Conservation (phyloP, 2,888 invertebrate genomes). For the Tryphoninae sp. region DNA sequence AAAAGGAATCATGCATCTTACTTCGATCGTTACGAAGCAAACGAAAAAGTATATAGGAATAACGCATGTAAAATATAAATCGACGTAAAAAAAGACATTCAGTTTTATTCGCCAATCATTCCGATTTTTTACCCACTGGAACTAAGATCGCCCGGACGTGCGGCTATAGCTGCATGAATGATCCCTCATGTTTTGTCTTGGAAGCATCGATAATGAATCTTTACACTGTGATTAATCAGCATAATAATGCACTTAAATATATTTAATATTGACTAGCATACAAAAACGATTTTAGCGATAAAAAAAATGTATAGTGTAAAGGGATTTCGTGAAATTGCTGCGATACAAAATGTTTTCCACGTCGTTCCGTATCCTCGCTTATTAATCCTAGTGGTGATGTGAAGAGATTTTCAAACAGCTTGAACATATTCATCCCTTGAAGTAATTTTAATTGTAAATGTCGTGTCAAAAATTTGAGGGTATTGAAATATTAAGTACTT, state of each 20-base stretch:
- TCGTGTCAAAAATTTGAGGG: conserved; percentile 19
- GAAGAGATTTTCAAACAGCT: conserved; percentile 5
- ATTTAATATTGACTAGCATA: conserved; percentile 71
- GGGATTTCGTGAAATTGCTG: neutral
- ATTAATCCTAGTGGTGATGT: neutral
- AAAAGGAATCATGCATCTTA: conserved; percentile 15
- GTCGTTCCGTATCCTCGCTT: conserved; percentile 2
- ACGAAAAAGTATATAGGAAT: conserved; percentile 41
- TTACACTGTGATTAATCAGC: conserved; percentile 3
- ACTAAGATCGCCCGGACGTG: neutral
- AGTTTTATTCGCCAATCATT: neutral
- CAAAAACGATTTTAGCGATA: conserved; percentile 23
- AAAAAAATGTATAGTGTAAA: conserved; percentile 22
- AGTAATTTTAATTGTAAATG: neutral
- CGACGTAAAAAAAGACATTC: conserved; percentile 21
- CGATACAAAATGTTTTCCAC: conserved; percentile 43
- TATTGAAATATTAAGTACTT: conserved; percentile 19
- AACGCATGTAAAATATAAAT: conserved; percentile 55
- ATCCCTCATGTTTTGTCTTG: neutral
- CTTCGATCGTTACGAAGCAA: conserved; percentile 16
- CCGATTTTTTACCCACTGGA: neutral
- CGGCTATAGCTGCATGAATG: no score
- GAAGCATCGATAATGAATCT: neutral
- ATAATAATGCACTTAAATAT: conserved; percentile 61
- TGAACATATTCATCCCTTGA: conserved; percentile 24